Conservation (phyloP, 2,888 invertebrate species). For the Alviniconcha strummeri region DNA sequence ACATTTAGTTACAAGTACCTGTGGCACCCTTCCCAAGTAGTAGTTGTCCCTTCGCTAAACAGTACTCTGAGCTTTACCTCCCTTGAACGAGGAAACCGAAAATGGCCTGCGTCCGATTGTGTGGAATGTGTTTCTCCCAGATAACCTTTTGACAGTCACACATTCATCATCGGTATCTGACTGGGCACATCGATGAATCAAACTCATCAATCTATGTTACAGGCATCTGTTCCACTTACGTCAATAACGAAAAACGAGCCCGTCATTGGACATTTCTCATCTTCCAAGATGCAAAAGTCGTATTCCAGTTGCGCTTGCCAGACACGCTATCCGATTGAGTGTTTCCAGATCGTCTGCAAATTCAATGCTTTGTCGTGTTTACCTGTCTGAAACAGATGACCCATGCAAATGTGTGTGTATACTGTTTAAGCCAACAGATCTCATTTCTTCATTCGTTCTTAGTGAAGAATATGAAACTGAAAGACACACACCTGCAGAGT, state of each 20-base stretch:
- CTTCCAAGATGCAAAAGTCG: neutral
- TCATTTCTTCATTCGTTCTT: slow-evolving; percentile 12
- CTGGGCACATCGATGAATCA: slow-evolving; percentile 39
- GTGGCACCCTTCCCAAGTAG: too few relatives aligned
- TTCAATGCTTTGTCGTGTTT: neutral
- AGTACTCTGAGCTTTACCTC: neutral
- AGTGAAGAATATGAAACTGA: neutral
- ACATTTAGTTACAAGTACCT: too few relatives aligned
- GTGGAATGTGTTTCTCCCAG: slow-evolving; percentile 54
- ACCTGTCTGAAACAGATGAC: slow-evolving; percentile 1
- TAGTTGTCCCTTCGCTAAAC: too few relatives aligned
- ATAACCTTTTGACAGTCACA: slow-evolving; percentile 37
- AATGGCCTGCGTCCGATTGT: slow-evolving; percentile 24
- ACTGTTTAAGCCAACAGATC: slow-evolving; percentile 5
- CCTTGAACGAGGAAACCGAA: neutral
- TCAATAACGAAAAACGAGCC: slow-evolving; percentile 3
- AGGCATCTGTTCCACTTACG: slow-evolving; percentile 33
- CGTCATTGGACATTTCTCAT: slow-evolving; percentile 35
- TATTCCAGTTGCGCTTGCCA: slow-evolving; percentile 13
- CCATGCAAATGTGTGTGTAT: slow-evolving; percentile 16
- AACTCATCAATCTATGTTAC: slow-evolving; percentile 45
- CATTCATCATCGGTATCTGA: slow-evolving; percentile 40
- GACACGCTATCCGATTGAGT: neutral
- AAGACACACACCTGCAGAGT: neutral
- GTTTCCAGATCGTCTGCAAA: neutral